These are phyloP conservation scores for Lasioglossum baleicum DNA, from an alignment of 1,140 invertebrate species.

Conservation along the genomic window DNA sequence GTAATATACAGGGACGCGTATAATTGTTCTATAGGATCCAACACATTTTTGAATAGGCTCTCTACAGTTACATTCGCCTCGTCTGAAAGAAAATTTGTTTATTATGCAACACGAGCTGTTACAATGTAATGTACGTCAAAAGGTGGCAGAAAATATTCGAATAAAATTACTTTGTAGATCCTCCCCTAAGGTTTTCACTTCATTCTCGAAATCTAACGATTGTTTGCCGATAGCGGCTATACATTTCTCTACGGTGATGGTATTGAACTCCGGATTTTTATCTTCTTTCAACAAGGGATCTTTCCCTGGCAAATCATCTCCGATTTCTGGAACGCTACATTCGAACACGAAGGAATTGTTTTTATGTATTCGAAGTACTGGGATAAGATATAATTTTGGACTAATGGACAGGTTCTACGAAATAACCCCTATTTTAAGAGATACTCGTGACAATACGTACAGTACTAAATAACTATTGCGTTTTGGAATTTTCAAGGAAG, in stretches of 20 bases:
- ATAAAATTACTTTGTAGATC: slow-evolving; percentile 68
- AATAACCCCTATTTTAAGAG: slow-evolving; percentile 50
- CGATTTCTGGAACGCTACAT: slow-evolving; percentile 92
- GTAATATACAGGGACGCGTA: slow-evolving; percentile 88
- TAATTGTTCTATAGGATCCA: slow-evolving; percentile 88
- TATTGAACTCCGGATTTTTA: slow-evolving; percentile 89
- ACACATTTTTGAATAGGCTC: slow-evolving; percentile 87
- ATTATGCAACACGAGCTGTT: background rate
- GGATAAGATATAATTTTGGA: background rate
- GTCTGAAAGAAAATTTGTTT: slow-evolving; percentile 31
- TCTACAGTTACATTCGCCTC: slow-evolving; percentile 58
- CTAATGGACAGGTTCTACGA: slow-evolving; percentile 8
- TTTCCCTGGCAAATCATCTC: slow-evolving; percentile 87
- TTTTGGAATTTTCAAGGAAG: slow-evolving; percentile 71
- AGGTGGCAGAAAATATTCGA: background rate
- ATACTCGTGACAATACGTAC: slow-evolving; percentile 71
- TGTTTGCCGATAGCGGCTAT: slow-evolving; percentile 90
- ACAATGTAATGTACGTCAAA: background rate
- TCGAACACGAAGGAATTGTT: slow-evolving; percentile 4
- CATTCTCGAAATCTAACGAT: slow-evolving; percentile 90
- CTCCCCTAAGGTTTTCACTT: slow-evolving; percentile 84
- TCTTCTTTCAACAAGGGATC: slow-evolving; percentile 87
- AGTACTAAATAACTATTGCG: slow-evolving; percentile 79
- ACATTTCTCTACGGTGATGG: slow-evolving; percentile 90
- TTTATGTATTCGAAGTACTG: background rate